These are phyloP conservation scores for Marronus borbonicus DNA, from an alignment of 2,888 invertebrate species.

Conservation along the genomic window DNA sequence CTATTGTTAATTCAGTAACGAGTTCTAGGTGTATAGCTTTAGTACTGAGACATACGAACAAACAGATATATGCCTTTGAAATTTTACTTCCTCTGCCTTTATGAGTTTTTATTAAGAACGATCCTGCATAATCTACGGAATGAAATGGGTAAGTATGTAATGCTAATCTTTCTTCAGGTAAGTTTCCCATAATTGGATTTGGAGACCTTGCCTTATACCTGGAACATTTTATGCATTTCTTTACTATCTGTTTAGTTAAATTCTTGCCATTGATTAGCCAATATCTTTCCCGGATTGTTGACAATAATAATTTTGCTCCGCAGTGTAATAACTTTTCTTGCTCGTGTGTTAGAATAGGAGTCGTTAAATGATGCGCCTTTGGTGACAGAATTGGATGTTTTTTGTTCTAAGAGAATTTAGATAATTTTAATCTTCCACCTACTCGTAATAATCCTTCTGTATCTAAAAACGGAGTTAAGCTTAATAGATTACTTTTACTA, in stretches of 20 bases:
- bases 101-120: conserved; percentile 45
- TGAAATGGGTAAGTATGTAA: conserved; percentile 46
- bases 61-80: conserved; percentile 29
- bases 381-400: conserved; percentile 28
- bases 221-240: not conserved
- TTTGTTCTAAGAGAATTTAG: conserved; percentile 12
- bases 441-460: conserved; percentile 1
- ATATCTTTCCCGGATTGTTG: not conserved
- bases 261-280: conserved; percentile 3
- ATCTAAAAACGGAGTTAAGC: conserved; percentile 20
- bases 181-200: conserved; percentile 1
- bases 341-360: conserved; percentile 6
- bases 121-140: conserved; percentile 51
- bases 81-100: conserved; percentile 18
- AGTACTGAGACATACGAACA: conserved; percentile 43
- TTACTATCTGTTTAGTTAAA: not conserved
- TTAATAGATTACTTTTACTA: conserved; percentile 16
- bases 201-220: not conserved
- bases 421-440: not conserved
- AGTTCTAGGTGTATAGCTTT: conserved; percentile 46
- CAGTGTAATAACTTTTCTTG: conserved; percentile 18
- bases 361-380: not conserved
- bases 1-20: conserved; percentile 35
- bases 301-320: not conserved
- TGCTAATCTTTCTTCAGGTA: not conserved